Evolutionary conservation across 2,888 invertebrate species (phyloP).

Genomic region (Deilephila porcellus): DNA sequence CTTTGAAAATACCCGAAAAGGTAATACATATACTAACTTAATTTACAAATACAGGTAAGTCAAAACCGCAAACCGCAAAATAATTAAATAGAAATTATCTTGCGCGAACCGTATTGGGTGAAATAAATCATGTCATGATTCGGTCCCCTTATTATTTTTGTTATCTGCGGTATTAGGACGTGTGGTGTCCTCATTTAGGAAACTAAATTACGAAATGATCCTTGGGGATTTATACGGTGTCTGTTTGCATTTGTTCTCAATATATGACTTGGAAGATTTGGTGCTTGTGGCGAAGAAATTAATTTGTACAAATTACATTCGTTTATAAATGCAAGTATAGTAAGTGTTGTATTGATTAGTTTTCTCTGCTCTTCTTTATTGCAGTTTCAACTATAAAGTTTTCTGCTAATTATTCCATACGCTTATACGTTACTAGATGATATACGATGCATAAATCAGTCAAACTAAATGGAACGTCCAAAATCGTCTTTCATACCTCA

Average conservation of each 20-base stretch:
- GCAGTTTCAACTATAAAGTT: no score
- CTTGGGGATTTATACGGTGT: slow-evolving; percentile 44
- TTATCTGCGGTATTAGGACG: slow-evolving; percentile 19
- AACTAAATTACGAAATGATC: slow-evolving; percentile 51
- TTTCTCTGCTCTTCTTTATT: no score
- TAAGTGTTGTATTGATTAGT: background rate
- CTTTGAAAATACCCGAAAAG: no score
- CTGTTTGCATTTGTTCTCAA: slow-evolving; percentile 35
- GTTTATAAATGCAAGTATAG: background rate
- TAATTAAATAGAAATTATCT: slow-evolving; percentile 43
- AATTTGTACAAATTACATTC: background rate
- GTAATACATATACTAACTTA: background rate
- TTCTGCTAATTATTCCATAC: no score
- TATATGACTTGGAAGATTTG: slow-evolving; percentile 15
- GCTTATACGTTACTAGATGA: no score
- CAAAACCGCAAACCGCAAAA: slow-evolving; percentile 47
- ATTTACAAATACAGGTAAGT: slow-evolving; percentile 9
- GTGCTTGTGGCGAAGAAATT: background rate
- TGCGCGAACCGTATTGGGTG: slow-evolving; percentile 33
- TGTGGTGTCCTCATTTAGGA: slow-evolving; percentile 36
- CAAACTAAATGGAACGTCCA: no score
- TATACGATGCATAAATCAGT: no score
- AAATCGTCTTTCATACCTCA: no score
- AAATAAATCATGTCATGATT: slow-evolving; percentile 43
- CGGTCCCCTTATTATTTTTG: slow-evolving; percentile 44